These are phyloP conservation scores for Cerceris ruficornis DNA, from an alignment of 2,888 invertebrate genomes.

Conservation along the genomic window DNA sequence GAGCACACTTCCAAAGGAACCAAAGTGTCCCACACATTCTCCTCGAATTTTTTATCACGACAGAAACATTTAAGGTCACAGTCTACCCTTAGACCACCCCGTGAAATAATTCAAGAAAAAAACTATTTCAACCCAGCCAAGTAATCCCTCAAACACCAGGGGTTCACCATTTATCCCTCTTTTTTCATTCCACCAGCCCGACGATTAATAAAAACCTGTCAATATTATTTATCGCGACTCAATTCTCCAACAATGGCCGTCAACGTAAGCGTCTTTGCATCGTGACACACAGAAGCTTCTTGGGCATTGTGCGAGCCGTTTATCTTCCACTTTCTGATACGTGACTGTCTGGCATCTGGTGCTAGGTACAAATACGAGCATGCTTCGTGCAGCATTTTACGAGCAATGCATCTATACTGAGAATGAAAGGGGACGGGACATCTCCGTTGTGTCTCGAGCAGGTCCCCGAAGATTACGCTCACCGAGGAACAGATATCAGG, in stretches of 20 bases:
- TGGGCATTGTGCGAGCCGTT: conserved; percentile 14
- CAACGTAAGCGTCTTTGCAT: background rate
- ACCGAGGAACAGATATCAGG: background rate
- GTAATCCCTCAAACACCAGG: no score
- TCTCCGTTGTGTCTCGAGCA: conserved; percentile 1
- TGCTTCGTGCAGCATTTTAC: conserved; percentile 32
- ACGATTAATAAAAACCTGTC: no score
- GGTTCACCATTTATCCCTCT: no score
- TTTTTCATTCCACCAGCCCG: no score
- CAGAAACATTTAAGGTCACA: no score
- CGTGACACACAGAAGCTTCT: background rate
- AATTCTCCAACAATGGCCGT: background rate
- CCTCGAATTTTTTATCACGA: no score
- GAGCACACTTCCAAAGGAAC: no score
- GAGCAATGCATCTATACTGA: conserved; percentile 22
- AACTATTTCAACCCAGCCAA: no score
- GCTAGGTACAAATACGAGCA: conserved; percentile 23
- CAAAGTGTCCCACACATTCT: no score
- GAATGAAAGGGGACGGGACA: background rate
- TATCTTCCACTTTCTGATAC: conserved; percentile 36
- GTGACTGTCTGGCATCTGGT: conserved; percentile 33
- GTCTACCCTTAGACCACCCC: no score
- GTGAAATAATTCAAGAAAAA: no score
- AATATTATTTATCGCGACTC: background rate
- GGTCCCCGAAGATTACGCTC: background rate